Conservation (phyloP, 2,888 invertebrate species). For the Dorcus parallelipipedus region DNA sequence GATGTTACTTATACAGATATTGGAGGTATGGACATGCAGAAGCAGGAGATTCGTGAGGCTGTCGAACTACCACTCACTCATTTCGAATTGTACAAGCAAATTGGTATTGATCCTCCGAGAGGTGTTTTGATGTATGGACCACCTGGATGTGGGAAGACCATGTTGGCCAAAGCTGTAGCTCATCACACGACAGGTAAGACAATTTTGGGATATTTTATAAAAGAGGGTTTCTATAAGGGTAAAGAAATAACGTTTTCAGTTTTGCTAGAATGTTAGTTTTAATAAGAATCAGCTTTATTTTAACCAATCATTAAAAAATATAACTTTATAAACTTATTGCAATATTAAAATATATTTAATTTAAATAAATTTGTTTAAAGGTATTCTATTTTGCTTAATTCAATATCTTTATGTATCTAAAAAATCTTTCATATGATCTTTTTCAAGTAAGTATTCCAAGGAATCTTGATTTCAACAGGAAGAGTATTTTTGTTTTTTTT, state of each 20-base stretch:
- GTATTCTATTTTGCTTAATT: no score
- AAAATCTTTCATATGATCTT: no score
- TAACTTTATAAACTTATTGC: no score
- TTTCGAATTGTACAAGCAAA: constrained; percentile 97
- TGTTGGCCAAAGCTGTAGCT: constrained; percentile 98
- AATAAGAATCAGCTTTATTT: no score
- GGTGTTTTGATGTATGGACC: constrained; percentile 99
- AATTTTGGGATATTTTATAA: not conserved
- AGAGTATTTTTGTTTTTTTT: no score
- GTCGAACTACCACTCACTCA: constrained; percentile 97
- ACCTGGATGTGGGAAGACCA: constrained; percentile 99
- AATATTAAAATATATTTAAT: no score
- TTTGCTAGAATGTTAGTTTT: no score
- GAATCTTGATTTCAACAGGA: no score
- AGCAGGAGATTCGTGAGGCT: constrained; percentile 98
- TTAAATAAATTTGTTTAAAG: no score
- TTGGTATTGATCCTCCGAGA: constrained; percentile 97
- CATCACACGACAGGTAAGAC: constrained; percentile 89
- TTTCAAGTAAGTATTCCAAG: no score
- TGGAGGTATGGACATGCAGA: constrained; percentile 99
- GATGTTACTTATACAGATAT: constrained; percentile 97
- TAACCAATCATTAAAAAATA: no score
- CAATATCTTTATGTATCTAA: no score
- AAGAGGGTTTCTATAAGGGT: not conserved
- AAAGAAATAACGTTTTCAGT: not conserved